Evolutionary conservation across 2,113 vertebrate genomes (phyloP).

Genomic region (Erinaceus europaeus): DNA sequence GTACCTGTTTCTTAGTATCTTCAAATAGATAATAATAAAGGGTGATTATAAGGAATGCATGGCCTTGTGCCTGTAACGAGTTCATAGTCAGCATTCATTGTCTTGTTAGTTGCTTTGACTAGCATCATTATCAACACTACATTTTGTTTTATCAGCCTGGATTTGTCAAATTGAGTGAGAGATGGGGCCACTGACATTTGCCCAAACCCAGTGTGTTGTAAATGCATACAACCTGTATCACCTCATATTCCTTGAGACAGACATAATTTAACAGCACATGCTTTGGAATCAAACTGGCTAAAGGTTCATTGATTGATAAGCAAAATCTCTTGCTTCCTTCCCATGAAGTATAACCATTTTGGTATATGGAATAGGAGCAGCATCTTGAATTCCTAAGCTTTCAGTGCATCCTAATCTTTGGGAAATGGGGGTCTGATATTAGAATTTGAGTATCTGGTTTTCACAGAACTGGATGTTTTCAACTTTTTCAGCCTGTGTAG

Average conservation of each 20-base stretch:
- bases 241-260: not conserved
- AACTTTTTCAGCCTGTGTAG: not conserved
- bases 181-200: not conserved
- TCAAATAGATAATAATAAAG: not conserved
- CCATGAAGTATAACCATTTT: not conserved
- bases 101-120: not conserved
- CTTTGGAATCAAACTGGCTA: not conserved
- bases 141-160: not conserved
- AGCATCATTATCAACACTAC: not conserved
- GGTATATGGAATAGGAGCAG: not conserved
- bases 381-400: not conserved
- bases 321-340: not conserved
- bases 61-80: not conserved
- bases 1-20: not conserved
- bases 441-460: constrained; percentile 24
- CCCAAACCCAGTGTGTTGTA: not conserved
- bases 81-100: not conserved
- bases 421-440: not conserved
- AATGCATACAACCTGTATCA: not conserved
- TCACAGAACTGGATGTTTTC: constrained; percentile 63
- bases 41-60: not conserved
- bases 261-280: not conserved
- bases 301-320: not conserved
- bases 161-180: not conserved
- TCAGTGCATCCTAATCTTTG: not conserved